Base-by-base conservation (phyloP, 2,888 invertebrate genomes). In the Mylabris sibirica region DNA sequence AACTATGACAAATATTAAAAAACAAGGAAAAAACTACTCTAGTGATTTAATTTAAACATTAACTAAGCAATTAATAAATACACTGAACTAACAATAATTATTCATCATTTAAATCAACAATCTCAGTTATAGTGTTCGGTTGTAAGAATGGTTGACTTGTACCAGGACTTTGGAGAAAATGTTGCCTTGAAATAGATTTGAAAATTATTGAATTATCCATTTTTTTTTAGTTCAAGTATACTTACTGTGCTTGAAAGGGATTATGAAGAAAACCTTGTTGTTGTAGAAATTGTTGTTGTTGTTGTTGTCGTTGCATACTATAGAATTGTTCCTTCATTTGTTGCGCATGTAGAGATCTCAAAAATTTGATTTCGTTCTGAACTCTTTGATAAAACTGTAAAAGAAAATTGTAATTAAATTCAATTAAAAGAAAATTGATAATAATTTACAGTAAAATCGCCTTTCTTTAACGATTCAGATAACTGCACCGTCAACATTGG, bases 401-500 rank as follows among this genome's bases (percentile, higher is more conserved):
- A 53, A 67, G 53, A 67, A 64, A 61, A 38, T n/a, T n/a, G n/a
- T 57, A n/a, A 59, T 35, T 41, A 64, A 64, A 35, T 11, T n/a
- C 12, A 11, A 6, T 20, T 9, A 2, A 41, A 34, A 60, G 59
- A 68, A 35, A 44, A 59, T 30, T 8, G 8, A 30, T 2, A 57
- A 49, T 20, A 60, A 77, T 76, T 75, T 74, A 82, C 80, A 63
- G 77, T 72, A 63, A 76, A 73, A 65, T 83, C 81, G 11, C 81
- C 81, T 24, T 72, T 72, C 8, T 77, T 88, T 78, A 91, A 88
- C 75, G 90, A 87, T 75, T 87, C 87, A 81, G 89, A 89, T 64
- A 92, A 85, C 64, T 86, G 85, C 70, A 86, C 84, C 65, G 87
- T 78, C 72, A 91, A 86, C 14, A 81, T 80, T 11, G 91, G 90